Percentiles rank a stretch among this genome's conserved stretches.
Evolutionary conservation across 2,113 vertebrate genomes (phyloP).

Genomic region (Micromys minutus): DNA sequence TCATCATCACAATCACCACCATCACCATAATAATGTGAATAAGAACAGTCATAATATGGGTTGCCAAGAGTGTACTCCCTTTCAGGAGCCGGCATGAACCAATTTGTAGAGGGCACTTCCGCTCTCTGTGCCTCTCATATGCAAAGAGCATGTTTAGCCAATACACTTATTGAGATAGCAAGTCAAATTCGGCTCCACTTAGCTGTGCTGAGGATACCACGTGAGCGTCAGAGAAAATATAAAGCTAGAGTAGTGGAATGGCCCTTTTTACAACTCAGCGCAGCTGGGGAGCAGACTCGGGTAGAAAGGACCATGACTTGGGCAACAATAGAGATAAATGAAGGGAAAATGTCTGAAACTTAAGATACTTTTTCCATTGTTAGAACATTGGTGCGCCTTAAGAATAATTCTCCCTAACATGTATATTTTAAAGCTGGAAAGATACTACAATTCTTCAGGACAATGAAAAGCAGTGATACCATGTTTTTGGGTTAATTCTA

Average conservation of each 20-base stretch:
- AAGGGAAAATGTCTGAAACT: neutral
- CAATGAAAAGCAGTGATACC: neutral
- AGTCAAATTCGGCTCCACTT: neutral
- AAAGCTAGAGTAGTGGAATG: neutral
- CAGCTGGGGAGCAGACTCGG: neutral
- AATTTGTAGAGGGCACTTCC: neutral
- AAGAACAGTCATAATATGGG: neutral
- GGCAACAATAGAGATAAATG: neutral
- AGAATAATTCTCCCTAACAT: neutral
- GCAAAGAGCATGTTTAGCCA: neutral
- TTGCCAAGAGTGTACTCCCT: neutral
- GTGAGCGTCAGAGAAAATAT: constrained; percentile 21
- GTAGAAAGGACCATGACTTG: neutral
- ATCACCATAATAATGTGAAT: neutral
- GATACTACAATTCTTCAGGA: neutral
- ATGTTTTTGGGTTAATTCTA: neutral
- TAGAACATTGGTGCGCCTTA: neutral
- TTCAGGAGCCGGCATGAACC: neutral
- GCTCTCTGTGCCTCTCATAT: neutral
- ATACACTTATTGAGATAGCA: neutral
- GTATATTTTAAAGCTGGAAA: neutral
- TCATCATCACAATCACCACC: neutral
- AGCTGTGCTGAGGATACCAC: constrained; percentile 32
- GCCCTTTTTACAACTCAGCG: constrained; percentile 10
- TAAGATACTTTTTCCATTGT: neutral